Percentiles rank a stretch among this genome's conserved stretches.
Conservation (phyloP, 2,888 invertebrate genomes). For the Idaea biselata region DNA sequence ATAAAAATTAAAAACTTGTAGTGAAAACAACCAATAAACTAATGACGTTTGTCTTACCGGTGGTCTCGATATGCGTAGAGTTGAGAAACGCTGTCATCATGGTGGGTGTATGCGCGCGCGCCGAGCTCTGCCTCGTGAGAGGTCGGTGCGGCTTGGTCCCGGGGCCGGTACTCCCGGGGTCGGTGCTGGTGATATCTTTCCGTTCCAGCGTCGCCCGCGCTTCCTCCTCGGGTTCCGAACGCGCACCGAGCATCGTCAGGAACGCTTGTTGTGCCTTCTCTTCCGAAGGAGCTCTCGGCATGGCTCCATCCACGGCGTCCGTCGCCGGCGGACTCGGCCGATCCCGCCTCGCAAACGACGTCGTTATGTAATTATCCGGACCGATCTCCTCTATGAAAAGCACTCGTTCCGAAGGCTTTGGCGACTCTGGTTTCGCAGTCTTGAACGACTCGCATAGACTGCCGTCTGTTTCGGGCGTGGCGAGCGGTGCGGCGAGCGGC, state of each 20-base stretch:
- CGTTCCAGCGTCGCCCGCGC: conserved; percentile 58
- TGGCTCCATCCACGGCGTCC: conserved; percentile 57
- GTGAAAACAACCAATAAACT: too few relatives aligned
- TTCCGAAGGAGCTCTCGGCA: conserved; percentile 69
- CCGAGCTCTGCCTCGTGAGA: conserved; percentile 83
- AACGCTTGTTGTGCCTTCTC: conserved; percentile 74
- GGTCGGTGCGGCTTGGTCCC: conserved; percentile 81
- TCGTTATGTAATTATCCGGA: conserved; percentile 87
- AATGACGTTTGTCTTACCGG: background rate
- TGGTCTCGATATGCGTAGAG: conserved; percentile 59
- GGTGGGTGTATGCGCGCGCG: conserved; percentile 75
- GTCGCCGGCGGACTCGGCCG: conserved; percentile 45
- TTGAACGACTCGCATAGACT: conserved; percentile 81
- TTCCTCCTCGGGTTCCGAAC: conserved; percentile 75
- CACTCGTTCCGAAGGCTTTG: conserved; percentile 57
- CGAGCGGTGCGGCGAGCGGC: conserved; percentile 78
- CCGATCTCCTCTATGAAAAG: conserved; percentile 84
- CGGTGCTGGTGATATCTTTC: conserved; percentile 71
- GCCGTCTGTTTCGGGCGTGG: conserved; percentile 83
- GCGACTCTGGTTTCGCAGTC: conserved; percentile 69
- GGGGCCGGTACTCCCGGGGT: too few relatives aligned
- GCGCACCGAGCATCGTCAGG: conserved; percentile 32
- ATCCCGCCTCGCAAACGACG: conserved; percentile 79
- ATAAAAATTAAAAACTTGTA: too few relatives aligned
- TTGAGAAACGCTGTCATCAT: conserved; percentile 76